These are phyloP conservation scores for Laticauda laticaudata DNA, from an alignment of 2,113 vertebrate genomes.

Conservation along the genomic window DNA sequence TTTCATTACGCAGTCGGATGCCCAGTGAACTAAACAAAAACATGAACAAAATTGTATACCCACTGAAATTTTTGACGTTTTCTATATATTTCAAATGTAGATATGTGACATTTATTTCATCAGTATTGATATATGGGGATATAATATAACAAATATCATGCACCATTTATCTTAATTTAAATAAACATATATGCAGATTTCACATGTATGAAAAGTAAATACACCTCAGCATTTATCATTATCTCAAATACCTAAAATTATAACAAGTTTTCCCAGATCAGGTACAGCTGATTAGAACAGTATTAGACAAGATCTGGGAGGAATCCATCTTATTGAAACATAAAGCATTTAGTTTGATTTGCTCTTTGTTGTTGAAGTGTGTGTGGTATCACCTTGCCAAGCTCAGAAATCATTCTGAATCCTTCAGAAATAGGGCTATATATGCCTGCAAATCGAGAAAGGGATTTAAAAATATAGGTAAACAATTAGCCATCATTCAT, in stretches of 20 bases:
- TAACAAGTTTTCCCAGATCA: neutral
- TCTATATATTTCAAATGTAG: neutral
- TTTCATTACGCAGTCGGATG: neutral
- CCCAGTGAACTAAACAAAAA: neutral
- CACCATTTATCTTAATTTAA: neutral
- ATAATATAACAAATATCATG: neutral
- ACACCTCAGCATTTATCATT: neutral
- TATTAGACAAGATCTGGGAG: too few relatives aligned
- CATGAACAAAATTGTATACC: neutral
- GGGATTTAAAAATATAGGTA: neutral
- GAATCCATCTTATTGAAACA: neutral
- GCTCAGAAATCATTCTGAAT: neutral
- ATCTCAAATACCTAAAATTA: neutral
- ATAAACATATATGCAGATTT: neutral
- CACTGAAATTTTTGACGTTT: neutral
- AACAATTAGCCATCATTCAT: neutral
- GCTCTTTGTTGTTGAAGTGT: neutral
- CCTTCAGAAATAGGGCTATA: neutral
- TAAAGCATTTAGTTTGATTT: neutral
- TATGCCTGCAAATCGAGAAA: neutral
- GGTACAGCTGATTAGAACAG: too few relatives aligned
- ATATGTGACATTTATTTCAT: neutral
- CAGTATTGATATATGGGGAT: neutral
- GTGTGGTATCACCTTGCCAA: neutral
- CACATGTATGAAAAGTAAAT: neutral